phyloP scores from a whole-genome alignment of 2,797 vertebrate genomes.

The Bovichtus variegatus region DNA sequence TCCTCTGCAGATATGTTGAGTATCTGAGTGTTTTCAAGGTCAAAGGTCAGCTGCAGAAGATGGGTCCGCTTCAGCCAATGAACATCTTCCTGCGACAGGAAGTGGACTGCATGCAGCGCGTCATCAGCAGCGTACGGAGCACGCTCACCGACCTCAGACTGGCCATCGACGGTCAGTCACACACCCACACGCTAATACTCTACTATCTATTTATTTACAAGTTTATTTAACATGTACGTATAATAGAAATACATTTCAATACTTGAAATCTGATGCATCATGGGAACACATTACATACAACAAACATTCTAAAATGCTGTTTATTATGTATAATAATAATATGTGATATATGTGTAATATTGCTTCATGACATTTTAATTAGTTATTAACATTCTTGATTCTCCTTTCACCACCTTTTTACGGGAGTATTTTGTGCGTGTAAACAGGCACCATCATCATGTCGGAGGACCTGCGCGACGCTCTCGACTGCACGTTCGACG shows the following conservation, averaged over 20 bases:
- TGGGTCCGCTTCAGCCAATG: conserved; percentile 88
- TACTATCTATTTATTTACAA: too few relatives aligned
- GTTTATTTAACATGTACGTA: too few relatives aligned
- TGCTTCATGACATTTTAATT: too few relatives aligned
- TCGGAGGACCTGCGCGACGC: conserved; percentile 89
- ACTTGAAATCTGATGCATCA: too few relatives aligned
- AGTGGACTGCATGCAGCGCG: conserved; percentile 89
- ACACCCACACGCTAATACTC: conserved; percentile 21
- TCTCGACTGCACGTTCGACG: conserved; percentile 88
- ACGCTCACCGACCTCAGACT: conserved; percentile 88
- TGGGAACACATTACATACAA: too few relatives aligned
- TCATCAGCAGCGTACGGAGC: conserved; percentile 84
- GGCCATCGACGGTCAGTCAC: conserved; percentile 87
- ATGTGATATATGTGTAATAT: too few relatives aligned
- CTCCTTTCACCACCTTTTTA: too few relatives aligned
- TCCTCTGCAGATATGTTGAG: neutral
- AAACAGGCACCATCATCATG: conserved; percentile 89
- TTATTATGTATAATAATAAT: too few relatives aligned
- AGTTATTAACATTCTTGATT: too few relatives aligned
- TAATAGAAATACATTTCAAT: too few relatives aligned
- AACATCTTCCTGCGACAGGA: conserved; percentile 91
- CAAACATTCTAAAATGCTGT: too few relatives aligned
- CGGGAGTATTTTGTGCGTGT: too few relatives aligned
- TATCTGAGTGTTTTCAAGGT: conserved; percentile 75
- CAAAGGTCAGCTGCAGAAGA: conserved; percentile 85